phyloP scores from a whole-genome alignment of 2,888 invertebrate species.

The Therioaphis trifolii region DNA sequence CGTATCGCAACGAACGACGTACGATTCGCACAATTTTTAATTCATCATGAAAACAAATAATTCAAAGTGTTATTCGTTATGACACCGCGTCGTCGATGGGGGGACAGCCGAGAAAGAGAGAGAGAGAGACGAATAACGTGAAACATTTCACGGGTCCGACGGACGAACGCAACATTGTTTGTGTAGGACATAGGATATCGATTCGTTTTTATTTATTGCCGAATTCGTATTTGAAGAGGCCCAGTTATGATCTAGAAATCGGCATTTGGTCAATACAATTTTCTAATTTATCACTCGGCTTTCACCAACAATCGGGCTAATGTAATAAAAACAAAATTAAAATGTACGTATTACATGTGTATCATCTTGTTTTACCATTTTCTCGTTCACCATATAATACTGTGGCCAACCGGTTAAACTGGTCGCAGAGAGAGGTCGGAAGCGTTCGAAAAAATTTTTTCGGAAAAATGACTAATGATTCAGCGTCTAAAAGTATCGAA shows the following conservation, averaged over 20 bases:
- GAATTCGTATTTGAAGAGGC: slow-evolving; percentile 31
- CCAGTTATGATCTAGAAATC: slow-evolving; percentile 47
- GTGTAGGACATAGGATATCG: slow-evolving; percentile 15
- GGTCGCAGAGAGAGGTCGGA: slow-evolving; percentile 39
- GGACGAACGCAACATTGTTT: background rate
- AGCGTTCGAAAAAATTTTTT: slow-evolving; percentile 20
- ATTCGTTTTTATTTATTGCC: slow-evolving; percentile 23
- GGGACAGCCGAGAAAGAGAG: too few species aligned
- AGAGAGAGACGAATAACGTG: too few species aligned
- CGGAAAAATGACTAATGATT: slow-evolving; percentile 43
- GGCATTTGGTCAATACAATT: slow-evolving; percentile 44
- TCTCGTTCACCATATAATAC: slow-evolving; percentile 26
- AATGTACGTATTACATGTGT: slow-evolving; percentile 55
- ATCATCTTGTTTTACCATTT: slow-evolving; percentile 56
- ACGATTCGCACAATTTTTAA: background rate
- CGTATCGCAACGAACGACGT: too few species aligned
- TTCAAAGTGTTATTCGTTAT: too few species aligned
- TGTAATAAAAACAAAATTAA: slow-evolving; percentile 51
- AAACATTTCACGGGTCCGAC: background rate
- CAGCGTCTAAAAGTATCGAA: slow-evolving; percentile 5
- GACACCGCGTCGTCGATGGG: too few species aligned
- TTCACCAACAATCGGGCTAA: slow-evolving; percentile 57
- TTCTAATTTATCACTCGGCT: slow-evolving; percentile 49
- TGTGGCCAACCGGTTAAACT: slow-evolving; percentile 49
- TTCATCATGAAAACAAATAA: background rate